These are phyloP conservation scores for Mormyrus iriodes DNA, from an alignment of 2,113 vertebrate species.

Conservation along the genomic window DNA sequence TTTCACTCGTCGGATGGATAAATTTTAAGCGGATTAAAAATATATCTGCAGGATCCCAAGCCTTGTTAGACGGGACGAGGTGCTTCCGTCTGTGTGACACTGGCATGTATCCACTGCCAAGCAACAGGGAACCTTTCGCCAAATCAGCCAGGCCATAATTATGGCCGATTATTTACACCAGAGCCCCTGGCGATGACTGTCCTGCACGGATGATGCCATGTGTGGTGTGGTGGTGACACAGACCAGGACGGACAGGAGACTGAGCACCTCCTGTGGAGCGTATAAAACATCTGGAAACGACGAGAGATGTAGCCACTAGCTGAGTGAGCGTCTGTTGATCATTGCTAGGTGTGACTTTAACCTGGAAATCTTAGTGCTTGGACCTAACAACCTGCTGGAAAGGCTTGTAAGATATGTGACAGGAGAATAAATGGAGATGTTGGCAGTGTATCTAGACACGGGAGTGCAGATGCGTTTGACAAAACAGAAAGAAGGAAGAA, in stretches of 20 bases:
- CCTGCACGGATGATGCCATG: not conserved
- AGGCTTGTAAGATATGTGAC: not conserved
- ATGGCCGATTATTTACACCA: not conserved
- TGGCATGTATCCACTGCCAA: too few species aligned
- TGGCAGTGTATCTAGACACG: not conserved
- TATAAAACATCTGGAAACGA: not conserved
- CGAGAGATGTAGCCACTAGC: not conserved
- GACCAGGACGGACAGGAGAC: not conserved
- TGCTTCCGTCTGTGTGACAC: not conserved
- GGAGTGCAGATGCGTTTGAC: not conserved
- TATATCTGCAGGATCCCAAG: not conserved
- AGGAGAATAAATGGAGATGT: not conserved
- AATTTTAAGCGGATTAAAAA: slow-evolving; percentile 2
- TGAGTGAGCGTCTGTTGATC: not conserved
- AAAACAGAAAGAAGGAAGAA: not conserved
- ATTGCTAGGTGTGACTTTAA: not conserved
- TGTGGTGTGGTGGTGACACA: not conserved
- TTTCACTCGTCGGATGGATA: not conserved
- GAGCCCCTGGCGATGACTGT: not conserved
- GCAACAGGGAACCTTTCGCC: not conserved
- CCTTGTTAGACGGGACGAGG: too few species aligned
- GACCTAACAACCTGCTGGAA: not conserved
- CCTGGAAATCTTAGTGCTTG: not conserved
- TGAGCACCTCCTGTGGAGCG: not conserved
- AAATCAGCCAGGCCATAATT: not conserved